phyloP scores from a whole-genome alignment of 2,888 invertebrate species.

The Ceriagrion tenellum region DNA sequence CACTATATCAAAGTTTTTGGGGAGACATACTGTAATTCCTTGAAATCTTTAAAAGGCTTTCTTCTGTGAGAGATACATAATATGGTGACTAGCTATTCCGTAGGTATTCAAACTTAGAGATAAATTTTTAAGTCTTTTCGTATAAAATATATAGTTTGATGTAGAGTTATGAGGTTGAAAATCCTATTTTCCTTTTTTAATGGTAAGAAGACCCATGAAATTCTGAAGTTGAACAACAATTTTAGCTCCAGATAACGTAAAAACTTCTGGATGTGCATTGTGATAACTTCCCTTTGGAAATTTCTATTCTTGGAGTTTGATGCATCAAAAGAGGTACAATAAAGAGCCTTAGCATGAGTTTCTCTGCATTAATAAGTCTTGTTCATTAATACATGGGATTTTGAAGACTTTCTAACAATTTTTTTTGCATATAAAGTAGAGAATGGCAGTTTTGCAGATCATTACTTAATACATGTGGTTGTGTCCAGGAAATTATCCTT shows the following conservation, averaged over 20 bases:
- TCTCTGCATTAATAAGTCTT: background rate
- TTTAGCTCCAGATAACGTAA: background rate
- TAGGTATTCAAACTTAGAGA: background rate
- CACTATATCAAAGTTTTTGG: background rate
- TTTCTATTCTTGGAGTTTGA: background rate
- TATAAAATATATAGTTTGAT: background rate
- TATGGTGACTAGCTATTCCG: background rate
- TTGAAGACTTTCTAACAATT: background rate
- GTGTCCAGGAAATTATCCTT: constrained; percentile 33
- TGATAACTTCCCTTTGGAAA: constrained; percentile 37
- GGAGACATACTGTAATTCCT: background rate
- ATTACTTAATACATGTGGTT: constrained; percentile 52
- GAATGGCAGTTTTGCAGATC: constrained; percentile 40
- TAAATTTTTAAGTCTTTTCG: background rate
- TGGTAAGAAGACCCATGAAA: background rate
- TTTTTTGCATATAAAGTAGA: constrained; percentile 14
- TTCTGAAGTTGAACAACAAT: background rate
- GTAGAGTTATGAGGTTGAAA: background rate
- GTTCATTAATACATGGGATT: background rate
- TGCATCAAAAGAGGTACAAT: background rate
- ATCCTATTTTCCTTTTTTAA: background rate
- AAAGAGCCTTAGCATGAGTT: background rate
- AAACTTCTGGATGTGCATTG: constrained; percentile 12
- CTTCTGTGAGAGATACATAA: background rate
- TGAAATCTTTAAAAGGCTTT: background rate